Conservation (phyloP, 2,113 vertebrate genomes). For the Verasper variegatus region DNA sequence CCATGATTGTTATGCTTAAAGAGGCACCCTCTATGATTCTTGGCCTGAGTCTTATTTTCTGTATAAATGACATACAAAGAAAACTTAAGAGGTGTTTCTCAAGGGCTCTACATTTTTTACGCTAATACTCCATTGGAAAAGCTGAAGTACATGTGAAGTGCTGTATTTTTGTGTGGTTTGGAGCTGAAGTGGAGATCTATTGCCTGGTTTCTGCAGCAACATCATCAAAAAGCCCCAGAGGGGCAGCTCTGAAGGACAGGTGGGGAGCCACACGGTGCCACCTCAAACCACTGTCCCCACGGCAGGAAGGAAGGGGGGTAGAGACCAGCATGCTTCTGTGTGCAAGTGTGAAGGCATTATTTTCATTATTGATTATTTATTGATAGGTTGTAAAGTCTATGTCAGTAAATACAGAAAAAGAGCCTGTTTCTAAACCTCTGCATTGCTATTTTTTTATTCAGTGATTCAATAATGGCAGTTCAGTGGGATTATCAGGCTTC, state of each 20-base stretch:
- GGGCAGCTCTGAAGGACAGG: slow-evolving; percentile 69
- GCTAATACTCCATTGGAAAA: slow-evolving; percentile 79
- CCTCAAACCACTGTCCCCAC: slow-evolving; percentile 74
- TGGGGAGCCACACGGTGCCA: slow-evolving; percentile 68
- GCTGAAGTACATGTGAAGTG: slow-evolving; percentile 75
- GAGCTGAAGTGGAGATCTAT: slow-evolving; percentile 70
- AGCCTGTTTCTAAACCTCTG: neutral
- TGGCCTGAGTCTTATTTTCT: slow-evolving; percentile 81
- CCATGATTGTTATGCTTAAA: slow-evolving; percentile 83
- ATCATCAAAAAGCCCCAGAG: slow-evolving; percentile 69
- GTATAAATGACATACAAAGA: slow-evolving; percentile 85
- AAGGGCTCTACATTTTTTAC: slow-evolving; percentile 79
- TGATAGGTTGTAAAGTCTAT: no score
- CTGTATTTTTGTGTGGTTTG: slow-evolving; percentile 79
- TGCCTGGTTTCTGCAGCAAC: slow-evolving; percentile 73
- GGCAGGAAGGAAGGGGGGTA: slow-evolving; percentile 21
- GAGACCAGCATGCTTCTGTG: slow-evolving; percentile 24
- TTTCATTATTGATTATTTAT: slow-evolving; percentile 1
- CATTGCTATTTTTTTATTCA: neutral
- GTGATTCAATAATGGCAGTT: neutral
- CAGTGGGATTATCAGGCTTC: neutral
- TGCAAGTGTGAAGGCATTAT: neutral
- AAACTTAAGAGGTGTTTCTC: slow-evolving; percentile 85
- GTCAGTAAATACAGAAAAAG: no score
- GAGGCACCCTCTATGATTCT: slow-evolving; percentile 82